Evolutionary conservation across 2,888 invertebrate species (phyloP).

Genomic region (Thysanoteuthis rhombus): DNA sequence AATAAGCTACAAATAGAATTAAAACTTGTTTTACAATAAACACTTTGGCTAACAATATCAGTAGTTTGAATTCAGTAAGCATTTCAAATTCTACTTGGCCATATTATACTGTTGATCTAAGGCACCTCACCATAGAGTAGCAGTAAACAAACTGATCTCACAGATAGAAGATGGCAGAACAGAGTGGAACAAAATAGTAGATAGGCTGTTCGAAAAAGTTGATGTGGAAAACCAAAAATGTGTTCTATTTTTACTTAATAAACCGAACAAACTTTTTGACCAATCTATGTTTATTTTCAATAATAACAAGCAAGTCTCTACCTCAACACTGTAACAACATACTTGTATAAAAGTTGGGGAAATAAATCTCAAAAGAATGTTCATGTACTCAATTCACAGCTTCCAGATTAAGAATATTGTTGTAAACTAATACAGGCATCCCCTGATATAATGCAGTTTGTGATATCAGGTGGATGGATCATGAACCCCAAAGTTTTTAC

Average conservation of each 20-base stretch:
- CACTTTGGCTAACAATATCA: not conserved
- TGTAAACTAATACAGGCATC: not conserved
- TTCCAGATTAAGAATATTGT: too few relatives aligned
- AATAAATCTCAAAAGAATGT: not conserved
- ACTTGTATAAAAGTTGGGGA: not conserved
- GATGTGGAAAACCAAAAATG: not conserved
- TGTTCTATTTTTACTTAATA: not conserved
- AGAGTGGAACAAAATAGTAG: too few relatives aligned
- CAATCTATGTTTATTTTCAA: not conserved
- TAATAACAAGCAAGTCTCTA: not conserved
- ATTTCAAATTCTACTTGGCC: not conserved
- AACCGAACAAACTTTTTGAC: not conserved
- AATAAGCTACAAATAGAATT: not conserved
- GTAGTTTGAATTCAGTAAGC: not conserved
- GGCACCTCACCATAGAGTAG: not conserved
- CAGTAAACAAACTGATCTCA: not conserved
- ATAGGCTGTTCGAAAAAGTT: too few relatives aligned
- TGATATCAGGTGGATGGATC: too few relatives aligned
- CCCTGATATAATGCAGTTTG: too few relatives aligned
- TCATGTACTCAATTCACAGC: too few relatives aligned
- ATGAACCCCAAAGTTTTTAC: too few relatives aligned
- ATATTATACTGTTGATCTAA: not conserved
- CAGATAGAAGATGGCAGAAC: not conserved
- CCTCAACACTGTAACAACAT: not conserved
- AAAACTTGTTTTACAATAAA: not conserved